Evolutionary conservation across 2,113 vertebrate species (phyloP), one percentile per base, ranked within the genome.

Genomic region (Tenebrosternarchus preto): DNA sequence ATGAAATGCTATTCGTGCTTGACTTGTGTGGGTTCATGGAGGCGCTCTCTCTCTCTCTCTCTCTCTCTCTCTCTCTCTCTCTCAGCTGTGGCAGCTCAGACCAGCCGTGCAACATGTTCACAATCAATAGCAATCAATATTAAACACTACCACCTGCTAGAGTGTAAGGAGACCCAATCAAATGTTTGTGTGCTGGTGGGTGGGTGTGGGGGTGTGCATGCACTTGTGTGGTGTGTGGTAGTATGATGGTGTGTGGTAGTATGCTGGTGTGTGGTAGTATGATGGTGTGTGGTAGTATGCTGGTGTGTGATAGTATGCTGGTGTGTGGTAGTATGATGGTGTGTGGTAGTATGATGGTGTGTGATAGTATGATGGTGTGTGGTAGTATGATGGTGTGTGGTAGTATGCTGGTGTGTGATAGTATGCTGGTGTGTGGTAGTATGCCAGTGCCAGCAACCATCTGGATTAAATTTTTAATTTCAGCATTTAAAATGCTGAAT

Each of bases 61-160:
- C 15, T 64, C 64, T 63, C 31, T 68, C 64, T 36, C 15, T 64
- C 64, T 63, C 31, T 68, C 64, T 36, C 29, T 11, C 16, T 66
- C 27, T 27, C 69, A 72, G 77, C 55, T 79, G 68, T 59, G 22
- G n/a, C 15, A 27, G 59, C 5, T 63, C 60, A 31, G 59, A 73
- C 43, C 69, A 31, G 53, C 70, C 77, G 29, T 80, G 57, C 15
- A 63, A 69, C 43, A 80, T 66, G 78, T 56, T 73, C 36, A 46
- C 15, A 61, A 80, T 73, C 78, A 43, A 80, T 73, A 56, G 60
- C n/a, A 61, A 80, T 73, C 78, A 43, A 80, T 73, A 36, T 29
- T 73, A 73, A 73, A 73, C 29, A 66, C 60, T 73, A 73, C 57
- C 68, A 71, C 77, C 77, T 79, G 56, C 68, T 22, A 56, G 70